Conservation (phyloP, 2,888 invertebrate species). For the Xestia sexstrigata region DNA sequence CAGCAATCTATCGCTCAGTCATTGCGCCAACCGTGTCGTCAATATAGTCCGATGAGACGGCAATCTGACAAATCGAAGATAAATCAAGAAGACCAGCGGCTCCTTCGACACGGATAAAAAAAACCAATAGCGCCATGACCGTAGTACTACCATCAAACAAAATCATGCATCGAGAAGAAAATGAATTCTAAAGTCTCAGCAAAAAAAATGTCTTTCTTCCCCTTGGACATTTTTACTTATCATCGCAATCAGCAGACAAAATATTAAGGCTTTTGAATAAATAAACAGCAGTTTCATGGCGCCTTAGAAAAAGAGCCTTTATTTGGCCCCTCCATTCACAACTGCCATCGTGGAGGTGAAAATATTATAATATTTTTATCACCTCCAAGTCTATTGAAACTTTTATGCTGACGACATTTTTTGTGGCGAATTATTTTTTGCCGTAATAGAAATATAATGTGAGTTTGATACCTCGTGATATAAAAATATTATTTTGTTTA, state of each 20-base stretch:
- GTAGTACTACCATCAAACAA: not conserved
- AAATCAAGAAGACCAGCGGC: not conserved
- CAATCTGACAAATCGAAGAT: no score
- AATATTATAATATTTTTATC: slow-evolving; percentile 62
- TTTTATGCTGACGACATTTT: slow-evolving; percentile 54
- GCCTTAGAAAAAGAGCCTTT: slow-evolving; percentile 53
- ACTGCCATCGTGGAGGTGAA: slow-evolving; percentile 55
- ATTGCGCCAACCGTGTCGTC: not conserved
- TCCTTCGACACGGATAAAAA: not conserved
- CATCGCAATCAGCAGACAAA: slow-evolving; percentile 65
- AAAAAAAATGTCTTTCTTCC: slow-evolving; percentile 29
- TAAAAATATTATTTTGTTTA: not conserved
- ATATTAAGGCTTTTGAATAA: slow-evolving; percentile 61
- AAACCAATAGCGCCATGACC: not conserved
- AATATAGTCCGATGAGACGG: not conserved
- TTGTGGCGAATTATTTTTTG: slow-evolving; percentile 33
- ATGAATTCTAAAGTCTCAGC: slow-evolving; percentile 18
- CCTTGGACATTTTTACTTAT: slow-evolving; percentile 61
- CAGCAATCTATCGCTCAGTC: not conserved
- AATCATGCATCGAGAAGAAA: not conserved
- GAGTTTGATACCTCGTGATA: not conserved
- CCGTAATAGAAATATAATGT: slow-evolving; percentile 41
- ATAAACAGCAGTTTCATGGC: slow-evolving; percentile 66
- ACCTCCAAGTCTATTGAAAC: slow-evolving; percentile 58
- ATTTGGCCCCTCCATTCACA: slow-evolving; percentile 51